Percentiles rank a stretch among this genome's conserved stretches.
Conservation (phyloP, 2,888 invertebrate genomes). For the Neria commutata region DNA sequence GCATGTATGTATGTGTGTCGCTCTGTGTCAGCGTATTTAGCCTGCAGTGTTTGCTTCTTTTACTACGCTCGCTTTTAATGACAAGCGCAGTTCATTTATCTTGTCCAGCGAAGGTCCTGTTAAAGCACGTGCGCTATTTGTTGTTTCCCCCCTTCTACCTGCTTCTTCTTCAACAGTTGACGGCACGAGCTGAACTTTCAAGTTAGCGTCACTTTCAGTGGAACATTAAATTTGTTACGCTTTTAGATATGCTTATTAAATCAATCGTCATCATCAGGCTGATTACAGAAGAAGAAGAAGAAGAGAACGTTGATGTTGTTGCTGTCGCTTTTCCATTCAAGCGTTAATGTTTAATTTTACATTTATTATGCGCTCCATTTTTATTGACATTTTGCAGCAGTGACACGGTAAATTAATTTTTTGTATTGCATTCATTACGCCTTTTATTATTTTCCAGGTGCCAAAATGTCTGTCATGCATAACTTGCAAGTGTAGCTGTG, state of each 20-base stretch:
- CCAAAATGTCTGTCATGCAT: not conserved
- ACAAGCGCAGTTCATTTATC: conserved; percentile 15
- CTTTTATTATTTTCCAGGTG: not conserved
- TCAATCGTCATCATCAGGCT: too few species aligned
- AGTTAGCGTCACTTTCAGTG: not conserved
- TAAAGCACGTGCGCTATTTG: not conserved
- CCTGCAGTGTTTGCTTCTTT: not conserved
- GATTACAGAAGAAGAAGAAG: too few species aligned
- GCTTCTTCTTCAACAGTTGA: not conserved
- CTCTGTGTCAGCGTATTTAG: not conserved
- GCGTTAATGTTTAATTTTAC: too few species aligned
- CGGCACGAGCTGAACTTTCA: not conserved
- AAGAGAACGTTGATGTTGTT: too few species aligned
- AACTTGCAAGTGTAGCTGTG: not conserved
- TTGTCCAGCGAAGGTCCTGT: conserved; percentile 2
- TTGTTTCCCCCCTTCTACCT: not conserved
- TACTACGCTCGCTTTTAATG: conserved; percentile 9
- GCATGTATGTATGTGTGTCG: too few species aligned
- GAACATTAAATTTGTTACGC: too few species aligned
- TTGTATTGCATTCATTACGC: not conserved
- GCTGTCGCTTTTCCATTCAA: too few species aligned
- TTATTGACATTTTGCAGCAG: too few species aligned
- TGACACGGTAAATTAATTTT: too few species aligned
- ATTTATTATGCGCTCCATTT: too few species aligned
- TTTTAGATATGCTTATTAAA: too few species aligned